Base-by-base conservation (phyloP, 2,888 invertebrate genomes). In the Hoplodrina blanda region DNA sequence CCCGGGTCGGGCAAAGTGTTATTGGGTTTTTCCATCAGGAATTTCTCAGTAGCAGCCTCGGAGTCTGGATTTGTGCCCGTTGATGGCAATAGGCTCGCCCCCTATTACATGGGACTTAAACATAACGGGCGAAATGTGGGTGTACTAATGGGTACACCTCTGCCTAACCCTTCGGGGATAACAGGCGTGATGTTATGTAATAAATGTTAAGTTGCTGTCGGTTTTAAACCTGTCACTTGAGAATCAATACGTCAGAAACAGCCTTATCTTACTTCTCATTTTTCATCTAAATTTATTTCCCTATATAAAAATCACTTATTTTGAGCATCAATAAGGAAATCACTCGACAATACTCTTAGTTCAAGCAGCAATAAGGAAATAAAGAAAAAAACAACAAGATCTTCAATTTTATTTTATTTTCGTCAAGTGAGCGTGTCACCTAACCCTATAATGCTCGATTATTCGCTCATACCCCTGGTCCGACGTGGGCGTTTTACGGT, bases 401-500 rank as follows among this genome's bases (percentile, higher is more conserved):
- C 25, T 46, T 7, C 17, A 44, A 4, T 6, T 5, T 11, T 52
- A 15, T 20, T 55, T 30, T 6, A 30, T 2, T 52, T 17, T n/a
- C 1, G 59, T n/a, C 44, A 41, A 53, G 49, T 69, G 49, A 49
- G 61, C 49, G 76, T 17, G 17, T 69, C 41, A 6, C 49, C 53
- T 76, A 54, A 54, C 30, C n/a, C n/a, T 25, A 56, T 76, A 73
- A 62, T 11, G 13, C 10, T 13, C 17, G 52, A 73, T 62, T 57
- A 73, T 73, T 62, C 46, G 33, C 10, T 1, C 20, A 19, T 56
- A 56, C 49, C 30, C 50, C 37, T 17, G 33, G 19, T 49, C 52
- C 25, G 17, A 57, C 30, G 25, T 61, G 44, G 61, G 61, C 73
- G 65, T 81, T 88, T 87, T 88, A 88, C 76, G 57, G 19, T 64